Evolutionary conservation across 2,888 invertebrate species (phyloP).

Genomic region (Brachynemurus nebulosus): DNA sequence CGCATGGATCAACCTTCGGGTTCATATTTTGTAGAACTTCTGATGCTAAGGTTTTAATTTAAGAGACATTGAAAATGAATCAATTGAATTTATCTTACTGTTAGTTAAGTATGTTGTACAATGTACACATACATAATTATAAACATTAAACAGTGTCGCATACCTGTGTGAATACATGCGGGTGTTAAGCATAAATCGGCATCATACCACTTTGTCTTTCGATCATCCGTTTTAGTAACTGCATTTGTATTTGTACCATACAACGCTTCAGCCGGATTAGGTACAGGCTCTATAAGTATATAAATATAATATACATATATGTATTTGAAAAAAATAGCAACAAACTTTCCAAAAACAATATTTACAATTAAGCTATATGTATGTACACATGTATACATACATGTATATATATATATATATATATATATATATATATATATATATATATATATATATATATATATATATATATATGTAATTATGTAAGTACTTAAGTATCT

Average conservation of each 20-base stretch:
- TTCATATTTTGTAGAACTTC: conserved; percentile 59
- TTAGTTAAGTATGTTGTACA: too few relatives aligned
- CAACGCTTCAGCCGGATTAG: conserved; percentile 26
- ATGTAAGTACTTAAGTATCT: neutral
- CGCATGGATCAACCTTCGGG: conserved; percentile 56
- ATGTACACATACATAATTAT: too few relatives aligned
- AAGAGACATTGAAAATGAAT: too few relatives aligned
- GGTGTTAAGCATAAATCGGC: conserved; percentile 50
- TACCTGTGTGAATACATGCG: conserved; percentile 69
- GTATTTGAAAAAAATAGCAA: neutral
- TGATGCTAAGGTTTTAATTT: conserved; percentile 38
- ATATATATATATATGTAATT: too few relatives aligned
- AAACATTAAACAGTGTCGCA: too few relatives aligned
- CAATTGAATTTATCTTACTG: neutral
- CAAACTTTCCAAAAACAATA: too few relatives aligned
- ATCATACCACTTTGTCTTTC: conserved; percentile 25
- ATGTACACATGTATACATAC: neutral
- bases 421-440: conserved; percentile 2
- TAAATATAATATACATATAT: too few relatives aligned
- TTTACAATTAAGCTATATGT: too few relatives aligned
- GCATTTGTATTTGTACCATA: conserved; percentile 18
- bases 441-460: too few relatives aligned
- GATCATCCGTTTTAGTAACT: conserved; percentile 3
- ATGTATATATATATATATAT: conserved; percentile 2
- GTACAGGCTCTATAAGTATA: conserved; percentile 18